Evolutionary conservation across 2,797 vertebrate genomes (phyloP), one percentile per base, ranked within the genome.

Genomic region (Sarcophilus harrisii): DNA sequence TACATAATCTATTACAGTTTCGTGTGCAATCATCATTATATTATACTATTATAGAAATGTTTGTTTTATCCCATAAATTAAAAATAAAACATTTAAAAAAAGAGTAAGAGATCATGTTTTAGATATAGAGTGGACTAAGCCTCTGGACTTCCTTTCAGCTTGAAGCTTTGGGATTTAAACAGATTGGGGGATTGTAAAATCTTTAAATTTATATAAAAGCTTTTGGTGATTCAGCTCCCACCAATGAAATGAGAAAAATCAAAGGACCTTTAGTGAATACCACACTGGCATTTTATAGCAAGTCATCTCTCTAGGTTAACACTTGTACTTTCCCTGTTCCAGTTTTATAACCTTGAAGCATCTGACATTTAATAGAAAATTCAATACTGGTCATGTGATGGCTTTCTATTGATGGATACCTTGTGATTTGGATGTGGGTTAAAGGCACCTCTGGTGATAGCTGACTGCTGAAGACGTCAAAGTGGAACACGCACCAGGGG

Each of bases 271-370:
- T 4, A 87, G 60, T 14, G 57, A 90, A 57, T 28, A 1, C 58
- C 5, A 45, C 11, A 28, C 93, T 21, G 94, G 95, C 90, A 57
- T 90, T 90, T 96, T 92, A 87, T n/a, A 60, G 91, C 62, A 54
- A n/a, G 90, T 91, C 49, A 89, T 91, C 93, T 62, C 49, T 49
- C 58, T 4, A 0, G 57, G 29, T 58, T 94, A 49, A 94, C 0
- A 0, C 57, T 5, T 92, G 95, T 87, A 73, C 93, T 21, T 90
- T 0, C 49, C 30, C 97, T 98, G 98, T 81, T 97, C 98, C 96
- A 98, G 97, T 98, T 98, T 16, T 13, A 91, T 97, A 89, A 98
- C 98, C 98, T 98, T 98, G 97, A 98, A 98, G 96, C 0, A 12
- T 52, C 94, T 32, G 91, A 91, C 95, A 95, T 97, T 90, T 97